These are phyloP conservation scores for Malurus leucopterus DNA, from an alignment of 2,797 vertebrate species.

Conservation along the genomic window DNA sequence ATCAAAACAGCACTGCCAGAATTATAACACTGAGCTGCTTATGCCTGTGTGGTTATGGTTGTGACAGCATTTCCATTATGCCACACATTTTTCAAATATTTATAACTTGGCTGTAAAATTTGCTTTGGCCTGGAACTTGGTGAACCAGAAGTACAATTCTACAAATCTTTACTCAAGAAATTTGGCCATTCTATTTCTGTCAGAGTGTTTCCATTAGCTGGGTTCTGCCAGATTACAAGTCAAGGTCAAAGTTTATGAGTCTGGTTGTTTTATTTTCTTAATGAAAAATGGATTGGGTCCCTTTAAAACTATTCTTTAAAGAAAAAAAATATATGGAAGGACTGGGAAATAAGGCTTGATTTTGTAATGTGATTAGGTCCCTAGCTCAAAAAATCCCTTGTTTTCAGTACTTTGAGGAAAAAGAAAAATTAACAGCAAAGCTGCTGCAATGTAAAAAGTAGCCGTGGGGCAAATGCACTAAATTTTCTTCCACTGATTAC, in stretches of 20 bases:
- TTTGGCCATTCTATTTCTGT: background rate
- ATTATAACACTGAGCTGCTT: background rate
- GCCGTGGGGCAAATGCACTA: background rate
- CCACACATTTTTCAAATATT: conserved; percentile 26
- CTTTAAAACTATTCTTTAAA: background rate
- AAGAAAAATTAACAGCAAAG: conserved; percentile 19
- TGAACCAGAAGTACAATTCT: background rate
- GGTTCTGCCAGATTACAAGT: background rate
- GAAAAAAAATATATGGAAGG: background rate
- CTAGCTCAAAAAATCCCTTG: conserved; percentile 28
- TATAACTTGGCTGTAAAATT: conserved; percentile 7
- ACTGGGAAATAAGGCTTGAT: background rate
- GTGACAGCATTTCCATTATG: conserved; percentile 18
- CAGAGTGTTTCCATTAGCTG: background rate
- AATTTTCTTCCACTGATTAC: conserved; percentile 49
- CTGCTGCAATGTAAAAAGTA: conserved; percentile 23
- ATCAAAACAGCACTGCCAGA: background rate
- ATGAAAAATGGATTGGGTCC: background rate
- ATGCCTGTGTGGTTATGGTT: background rate
- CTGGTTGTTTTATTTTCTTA: background rate
- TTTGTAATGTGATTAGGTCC: background rate
- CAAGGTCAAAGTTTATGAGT: background rate
- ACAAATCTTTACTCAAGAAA: background rate
- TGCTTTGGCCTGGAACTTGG: background rate
- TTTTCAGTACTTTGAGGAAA: background rate